phyloP scores from a whole-genome alignment of 2,797 vertebrate species.

The Prunella strophiata region DNA sequence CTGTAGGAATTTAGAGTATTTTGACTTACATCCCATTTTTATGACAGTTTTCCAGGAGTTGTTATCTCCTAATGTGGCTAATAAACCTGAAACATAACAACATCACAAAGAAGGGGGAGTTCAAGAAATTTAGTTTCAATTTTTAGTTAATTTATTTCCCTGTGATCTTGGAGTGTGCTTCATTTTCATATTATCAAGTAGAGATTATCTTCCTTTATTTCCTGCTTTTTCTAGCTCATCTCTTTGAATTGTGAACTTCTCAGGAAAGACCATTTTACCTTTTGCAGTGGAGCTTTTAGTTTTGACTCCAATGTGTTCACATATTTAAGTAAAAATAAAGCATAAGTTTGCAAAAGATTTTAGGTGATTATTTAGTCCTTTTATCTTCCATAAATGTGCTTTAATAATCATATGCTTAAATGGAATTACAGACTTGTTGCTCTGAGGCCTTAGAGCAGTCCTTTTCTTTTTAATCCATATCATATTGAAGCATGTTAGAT shows the following conservation, averaged over 20 bases:
- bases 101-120: not conserved
- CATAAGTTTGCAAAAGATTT: not conserved
- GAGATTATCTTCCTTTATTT: not conserved
- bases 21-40: not conserved
- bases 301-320: not conserved
- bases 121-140: not conserved
- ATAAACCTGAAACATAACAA: not conserved
- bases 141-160: not conserved
- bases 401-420: not conserved
- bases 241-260: not conserved
- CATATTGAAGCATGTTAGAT: not conserved
- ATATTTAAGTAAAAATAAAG: not conserved
- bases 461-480: not conserved
- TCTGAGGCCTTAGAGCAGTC: not conserved
- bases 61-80: not conserved
- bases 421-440: not conserved
- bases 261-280: not conserved
- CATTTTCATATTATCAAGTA: not conserved
- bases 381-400: not conserved
- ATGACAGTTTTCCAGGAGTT: not conserved
- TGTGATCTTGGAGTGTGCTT: not conserved
- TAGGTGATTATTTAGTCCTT: not conserved
- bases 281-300: not conserved
- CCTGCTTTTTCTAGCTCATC: not conserved
- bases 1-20: not conserved